A percentile compares a stretch with the other conserved stretches of the same genome.
Conservation (phyloP, 2,888 invertebrate species). For the Sarcophaga rosellei region DNA sequence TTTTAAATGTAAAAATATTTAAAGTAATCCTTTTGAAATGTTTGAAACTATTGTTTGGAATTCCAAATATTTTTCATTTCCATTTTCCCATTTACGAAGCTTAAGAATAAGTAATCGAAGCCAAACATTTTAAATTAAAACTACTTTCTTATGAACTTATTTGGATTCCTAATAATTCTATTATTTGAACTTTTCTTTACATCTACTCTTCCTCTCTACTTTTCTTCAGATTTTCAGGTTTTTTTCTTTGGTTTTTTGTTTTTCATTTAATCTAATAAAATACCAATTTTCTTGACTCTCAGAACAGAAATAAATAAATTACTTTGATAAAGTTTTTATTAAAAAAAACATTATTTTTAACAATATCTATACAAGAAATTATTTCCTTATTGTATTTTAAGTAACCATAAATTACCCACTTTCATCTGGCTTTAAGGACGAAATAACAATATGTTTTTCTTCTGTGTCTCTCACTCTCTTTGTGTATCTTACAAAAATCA, state of each 20-base stretch:
- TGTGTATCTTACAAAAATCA: no score
- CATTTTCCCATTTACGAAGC: no score
- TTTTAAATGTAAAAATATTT: no score
- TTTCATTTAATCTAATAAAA: constrained; percentile 58
- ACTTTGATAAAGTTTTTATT: constrained; percentile 53
- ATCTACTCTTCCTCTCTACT: neutral
- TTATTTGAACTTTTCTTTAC: neutral
- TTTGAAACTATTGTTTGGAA: no score
- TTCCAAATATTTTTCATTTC: no score
- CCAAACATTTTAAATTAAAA: no score
- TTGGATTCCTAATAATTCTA: neutral
- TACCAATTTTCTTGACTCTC: constrained; percentile 49
- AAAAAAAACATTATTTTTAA: no score
- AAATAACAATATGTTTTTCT: neutral
- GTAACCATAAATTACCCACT: constrained; percentile 62
- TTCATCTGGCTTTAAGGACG: constrained; percentile 25
- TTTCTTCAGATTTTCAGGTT: no score
- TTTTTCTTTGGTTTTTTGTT: neutral
- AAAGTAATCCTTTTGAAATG: no score
- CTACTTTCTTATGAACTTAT: no score
- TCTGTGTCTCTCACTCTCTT: no score
- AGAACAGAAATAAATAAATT: constrained; percentile 52
- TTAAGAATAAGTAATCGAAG: no score
- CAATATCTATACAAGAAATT: constrained; percentile 22
- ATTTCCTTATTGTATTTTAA: constrained; percentile 64